Conservation (phyloP, 1,140 invertebrate genomes). For the Lithobius niger region DNA sequence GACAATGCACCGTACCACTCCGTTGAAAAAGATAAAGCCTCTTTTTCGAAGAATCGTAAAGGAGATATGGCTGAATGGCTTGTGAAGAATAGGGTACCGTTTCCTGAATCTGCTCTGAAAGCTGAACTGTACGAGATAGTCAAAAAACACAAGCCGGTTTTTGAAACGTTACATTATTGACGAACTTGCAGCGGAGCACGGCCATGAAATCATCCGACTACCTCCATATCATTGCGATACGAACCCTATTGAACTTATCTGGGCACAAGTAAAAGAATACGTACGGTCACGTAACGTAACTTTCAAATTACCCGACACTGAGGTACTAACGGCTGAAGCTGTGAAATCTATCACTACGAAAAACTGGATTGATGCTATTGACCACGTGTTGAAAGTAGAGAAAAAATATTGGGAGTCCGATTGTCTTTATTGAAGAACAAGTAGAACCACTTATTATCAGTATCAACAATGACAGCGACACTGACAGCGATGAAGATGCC, state of each 20-base stretch:
- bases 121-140: too few relatives aligned
- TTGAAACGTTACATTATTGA: constrained; percentile 15
- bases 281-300: constrained; percentile 9
- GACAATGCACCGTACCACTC: too few relatives aligned
- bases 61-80: too few relatives aligned
- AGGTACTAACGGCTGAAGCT: not conserved
- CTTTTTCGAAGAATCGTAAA: too few relatives aligned
- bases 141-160: too few relatives aligned
- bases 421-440: not conserved
- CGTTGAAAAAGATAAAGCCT: too few relatives aligned
- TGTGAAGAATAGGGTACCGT: too few relatives aligned
- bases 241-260: constrained; percentile 29
- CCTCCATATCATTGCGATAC: constrained; percentile 29
- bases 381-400: not conserved
- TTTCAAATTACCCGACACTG: not conserved
- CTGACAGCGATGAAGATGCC: too few relatives aligned
- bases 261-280: constrained; percentile 23
- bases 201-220: constrained; percentile 20
- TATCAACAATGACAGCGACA: too few relatives aligned
- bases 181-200: constrained; percentile 13
- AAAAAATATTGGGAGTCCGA: not conserved
- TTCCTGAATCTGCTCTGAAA: too few relatives aligned
- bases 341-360: not conserved
- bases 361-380: not conserved
- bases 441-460: not conserved